Evolutionary conservation across 2,797 vertebrate species (phyloP), one percentile per base, ranked within the genome.

Genomic region (Protosalanx chinensis): DNA sequence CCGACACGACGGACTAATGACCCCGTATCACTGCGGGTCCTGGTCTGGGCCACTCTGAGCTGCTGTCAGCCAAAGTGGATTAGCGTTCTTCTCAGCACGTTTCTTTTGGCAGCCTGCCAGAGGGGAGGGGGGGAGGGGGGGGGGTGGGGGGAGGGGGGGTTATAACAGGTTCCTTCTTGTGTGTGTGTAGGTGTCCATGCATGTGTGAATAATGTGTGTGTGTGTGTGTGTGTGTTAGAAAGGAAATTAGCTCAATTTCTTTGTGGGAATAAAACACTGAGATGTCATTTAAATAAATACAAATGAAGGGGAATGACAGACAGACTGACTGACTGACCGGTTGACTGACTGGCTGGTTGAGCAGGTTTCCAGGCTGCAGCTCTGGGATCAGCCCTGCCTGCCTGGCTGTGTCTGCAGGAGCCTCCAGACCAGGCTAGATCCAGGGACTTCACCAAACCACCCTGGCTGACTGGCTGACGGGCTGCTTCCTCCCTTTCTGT

Each of bases 101-200:
- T 89, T 79, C 82, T 86, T 88, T 87, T 93, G 92, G 91, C 91
- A 81, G 74, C 67, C 74, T 57, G 90, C 92, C 92, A 93, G 87
- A 73, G 83, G 76, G 87, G 86, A 86, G 86, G 89, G 84, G 8
- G 37, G 87, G 85, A 84, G 75, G 87, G 86, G 86, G n/a, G n/a
- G n/a, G n/a, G n/a, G n/a, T n/a, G n/a, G n/a, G n/a, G n/a, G n/a
- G n/a, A n/a, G n/a, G n/a, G n/a, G 87, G n/a, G 89, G 82, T 87
- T 88, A 88, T 91, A 92, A 89, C 91, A 92, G 88, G 91, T 92
- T 91, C 82, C 83, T 88, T 88, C 91, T 91, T 91, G 91, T 74
- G 87, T 80, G 67, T 58, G 57, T 46, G 59, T 62, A 13, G 62
- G 37, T 30, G 57, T 73, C 56, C 60, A n/a, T 63, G 61, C 18